Conservation (phyloP, 2,888 invertebrate species). For the Thysanoteuthis rhombus region DNA sequence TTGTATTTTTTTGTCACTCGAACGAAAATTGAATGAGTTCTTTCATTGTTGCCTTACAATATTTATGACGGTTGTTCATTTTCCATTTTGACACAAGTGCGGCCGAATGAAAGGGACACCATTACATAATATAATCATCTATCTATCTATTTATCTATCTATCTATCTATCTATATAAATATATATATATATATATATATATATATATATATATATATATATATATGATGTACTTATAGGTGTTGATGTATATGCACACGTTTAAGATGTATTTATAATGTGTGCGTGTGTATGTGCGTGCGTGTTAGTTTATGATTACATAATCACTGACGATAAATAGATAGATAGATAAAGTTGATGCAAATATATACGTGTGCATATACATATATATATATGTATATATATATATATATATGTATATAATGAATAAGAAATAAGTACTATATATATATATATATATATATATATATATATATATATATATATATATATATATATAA, state of each 20-base stretch:
- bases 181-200: neutral
- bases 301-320: neutral
- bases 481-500: neutral
- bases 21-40: neutral
- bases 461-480: neutral
- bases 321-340: no score
- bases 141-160: neutral
- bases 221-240: no score
- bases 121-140: no score
- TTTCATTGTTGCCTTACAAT: neutral
- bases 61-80: neutral
- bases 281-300: neutral
- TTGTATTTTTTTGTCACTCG: neutral
- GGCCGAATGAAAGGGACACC: neutral
- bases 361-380: neutral
- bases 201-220: neutral
- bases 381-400: neutral
- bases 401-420: neutral
- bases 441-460: no score
- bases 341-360: neutral
- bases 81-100: neutral
- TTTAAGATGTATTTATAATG: no score
- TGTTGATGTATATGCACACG: no score
- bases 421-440: no score
- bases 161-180: accelerated